A percentile compares a stretch with the other conserved stretches of the same genome.
Conservation (phyloP, 2,888 invertebrate genomes). For the Biston betularia region DNA sequence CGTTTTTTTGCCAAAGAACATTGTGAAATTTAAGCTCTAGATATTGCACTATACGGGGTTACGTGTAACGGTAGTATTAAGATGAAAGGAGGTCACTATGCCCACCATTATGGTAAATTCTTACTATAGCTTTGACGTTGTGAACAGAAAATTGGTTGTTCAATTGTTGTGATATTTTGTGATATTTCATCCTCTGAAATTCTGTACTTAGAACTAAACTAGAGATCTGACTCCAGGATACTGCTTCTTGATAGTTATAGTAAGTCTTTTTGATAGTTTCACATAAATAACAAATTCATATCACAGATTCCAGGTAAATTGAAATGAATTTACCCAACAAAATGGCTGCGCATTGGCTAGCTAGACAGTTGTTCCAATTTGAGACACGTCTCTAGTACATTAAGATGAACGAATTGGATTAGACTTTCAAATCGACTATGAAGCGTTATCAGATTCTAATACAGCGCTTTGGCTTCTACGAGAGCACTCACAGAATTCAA, state of each 20-base stretch:
- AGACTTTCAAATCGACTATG: constrained; percentile 20
- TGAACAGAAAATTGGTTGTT: too few species aligned
- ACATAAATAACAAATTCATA: constrained; percentile 6
- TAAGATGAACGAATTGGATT: constrained; percentile 22
- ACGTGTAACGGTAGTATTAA: not conserved
- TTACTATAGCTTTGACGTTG: too few species aligned
- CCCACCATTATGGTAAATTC: too few species aligned
- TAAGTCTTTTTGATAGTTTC: not conserved
- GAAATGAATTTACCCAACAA: constrained; percentile 15
- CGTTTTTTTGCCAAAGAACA: constrained; percentile 8
- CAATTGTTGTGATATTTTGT: too few species aligned
- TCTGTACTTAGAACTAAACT: too few species aligned
- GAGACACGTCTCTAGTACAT: constrained; percentile 19
- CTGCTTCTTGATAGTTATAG: not conserved
- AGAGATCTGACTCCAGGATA: too few species aligned
- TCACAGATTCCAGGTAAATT: constrained; percentile 10
- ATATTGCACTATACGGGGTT: too few species aligned
- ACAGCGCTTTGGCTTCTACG: constrained; percentile 3
- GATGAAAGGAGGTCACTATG: too few species aligned
- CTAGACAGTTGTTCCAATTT: constrained; percentile 23
- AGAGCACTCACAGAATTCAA: constrained; percentile 1
- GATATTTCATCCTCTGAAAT: too few species aligned
- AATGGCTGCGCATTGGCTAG: constrained; percentile 11
- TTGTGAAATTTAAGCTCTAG: constrained; percentile 2
- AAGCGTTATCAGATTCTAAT: constrained; percentile 15